Conservation (phyloP, 2,113 vertebrate species). For the Glaucidium brasilianum region DNA sequence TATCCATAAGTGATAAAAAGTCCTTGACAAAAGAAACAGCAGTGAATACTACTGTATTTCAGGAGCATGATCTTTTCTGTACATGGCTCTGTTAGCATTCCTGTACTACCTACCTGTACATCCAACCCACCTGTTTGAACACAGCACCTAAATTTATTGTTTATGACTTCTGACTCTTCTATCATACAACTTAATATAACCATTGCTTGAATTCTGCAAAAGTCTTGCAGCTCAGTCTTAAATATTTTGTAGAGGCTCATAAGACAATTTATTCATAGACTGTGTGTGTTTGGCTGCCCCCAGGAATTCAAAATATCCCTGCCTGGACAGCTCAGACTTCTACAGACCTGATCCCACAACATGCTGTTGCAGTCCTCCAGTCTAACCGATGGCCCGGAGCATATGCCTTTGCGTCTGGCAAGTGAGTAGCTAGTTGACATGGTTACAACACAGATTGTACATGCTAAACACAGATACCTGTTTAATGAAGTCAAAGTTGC, state of each 20-base stretch:
- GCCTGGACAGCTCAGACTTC: slow-evolving; percentile 85
- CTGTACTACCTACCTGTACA: not conserved
- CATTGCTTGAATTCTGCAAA: not conserved
- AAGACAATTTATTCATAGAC: not conserved
- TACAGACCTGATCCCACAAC: slow-evolving; percentile 80
- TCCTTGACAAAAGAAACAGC: not conserved
- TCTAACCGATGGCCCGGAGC: slow-evolving; percentile 95
- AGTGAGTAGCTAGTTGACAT: slow-evolving; percentile 70
- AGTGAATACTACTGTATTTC: not conserved
- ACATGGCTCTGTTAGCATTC: rapidly evolving
- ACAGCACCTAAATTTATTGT: not conserved
- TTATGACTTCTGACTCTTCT: not conserved
- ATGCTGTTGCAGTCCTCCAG: slow-evolving; percentile 82
- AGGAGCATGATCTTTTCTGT: not conserved
- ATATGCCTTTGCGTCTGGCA: slow-evolving; percentile 82
- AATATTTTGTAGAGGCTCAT: not conserved
- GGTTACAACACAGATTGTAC: not conserved
- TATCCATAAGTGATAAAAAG: not conserved
- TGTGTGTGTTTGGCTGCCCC: not conserved
- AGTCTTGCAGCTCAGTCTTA: not conserved
- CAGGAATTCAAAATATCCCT: slow-evolving; percentile 81
- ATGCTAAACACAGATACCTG: not conserved
- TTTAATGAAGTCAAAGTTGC: not conserved
- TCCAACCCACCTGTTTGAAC: not conserved
- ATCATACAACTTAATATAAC: not conserved